Percentiles rank a stretch among this genome's conserved stretches.
These are phyloP conservation scores for Paguma larvata DNA, from an alignment of 2,797 vertebrate genomes.

Conservation along the genomic window DNA sequence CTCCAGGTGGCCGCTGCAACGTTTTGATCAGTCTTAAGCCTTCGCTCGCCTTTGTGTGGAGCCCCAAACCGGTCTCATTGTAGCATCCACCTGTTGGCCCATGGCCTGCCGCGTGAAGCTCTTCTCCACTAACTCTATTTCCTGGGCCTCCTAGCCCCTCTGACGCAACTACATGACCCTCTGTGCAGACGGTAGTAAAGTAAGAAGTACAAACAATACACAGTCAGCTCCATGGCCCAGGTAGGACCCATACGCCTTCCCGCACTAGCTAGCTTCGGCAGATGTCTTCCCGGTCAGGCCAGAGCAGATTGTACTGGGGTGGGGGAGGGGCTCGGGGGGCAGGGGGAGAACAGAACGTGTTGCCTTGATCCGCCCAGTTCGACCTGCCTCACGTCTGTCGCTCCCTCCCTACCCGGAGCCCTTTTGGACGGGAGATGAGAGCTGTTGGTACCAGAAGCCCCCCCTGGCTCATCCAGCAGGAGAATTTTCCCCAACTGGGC, in stretches of 20 bases:
- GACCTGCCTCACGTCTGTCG: background rate
- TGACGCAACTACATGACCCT: no score
- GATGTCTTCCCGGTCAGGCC: background rate
- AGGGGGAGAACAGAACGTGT: background rate
- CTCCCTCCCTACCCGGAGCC: accelerated
- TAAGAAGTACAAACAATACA: no score
- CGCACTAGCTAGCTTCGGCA: background rate
- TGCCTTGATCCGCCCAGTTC: background rate
- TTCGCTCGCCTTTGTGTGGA: background rate
- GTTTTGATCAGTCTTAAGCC: background rate
- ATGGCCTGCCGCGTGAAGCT: background rate
- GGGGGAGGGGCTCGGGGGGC: no score
- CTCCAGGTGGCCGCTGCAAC: background rate
- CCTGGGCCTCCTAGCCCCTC: accelerated
- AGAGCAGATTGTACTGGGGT: background rate
- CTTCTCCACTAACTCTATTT: accelerated
- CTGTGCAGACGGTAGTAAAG: no score
- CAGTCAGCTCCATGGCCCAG: accelerated
- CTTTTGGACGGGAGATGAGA: background rate
- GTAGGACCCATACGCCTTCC: background rate
- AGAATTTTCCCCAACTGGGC: background rate
- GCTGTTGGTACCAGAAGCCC: background rate
- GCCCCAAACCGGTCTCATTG: background rate
- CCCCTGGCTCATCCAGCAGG: background rate
- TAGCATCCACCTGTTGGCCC: background rate